Percentiles rank a stretch among this genome's conserved stretches.
phyloP scores from a whole-genome alignment of 2,888 invertebrate species.

The Hololepta plana region DNA sequence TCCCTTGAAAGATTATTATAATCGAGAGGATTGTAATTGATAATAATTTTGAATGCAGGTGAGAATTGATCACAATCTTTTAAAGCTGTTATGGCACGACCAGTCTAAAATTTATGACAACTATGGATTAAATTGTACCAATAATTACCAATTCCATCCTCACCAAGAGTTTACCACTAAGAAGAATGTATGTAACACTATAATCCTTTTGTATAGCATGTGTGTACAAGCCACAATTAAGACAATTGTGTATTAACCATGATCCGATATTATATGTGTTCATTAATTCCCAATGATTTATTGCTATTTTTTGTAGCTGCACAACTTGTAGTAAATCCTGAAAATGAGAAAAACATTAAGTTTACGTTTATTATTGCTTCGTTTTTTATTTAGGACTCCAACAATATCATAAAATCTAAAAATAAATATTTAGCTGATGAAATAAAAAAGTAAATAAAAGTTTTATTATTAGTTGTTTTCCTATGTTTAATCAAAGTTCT shows the following conservation, averaged over 20 bases:
- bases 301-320: too few relatives aligned
- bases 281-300: too few relatives aligned
- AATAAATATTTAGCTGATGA: too few relatives aligned
- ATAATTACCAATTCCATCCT: constrained; percentile 18
- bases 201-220: constrained; percentile 42
- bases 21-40: background rate
- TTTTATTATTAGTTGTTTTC: too few relatives aligned
- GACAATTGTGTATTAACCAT: constrained; percentile 43
- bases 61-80: constrained; percentile 49
- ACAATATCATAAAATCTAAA: too few relatives aligned
- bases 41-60: constrained; percentile 51
- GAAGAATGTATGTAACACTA: constrained; percentile 32
- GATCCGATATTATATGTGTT: constrained; percentile 36
- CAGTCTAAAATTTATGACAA: constrained; percentile 13
- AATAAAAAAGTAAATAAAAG: too few relatives aligned
- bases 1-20: too few relatives aligned
- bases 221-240: constrained; percentile 43
- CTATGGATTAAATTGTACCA: background rate
- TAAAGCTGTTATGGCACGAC: constrained; percentile 33
- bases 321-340: too few relatives aligned
- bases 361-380: too few relatives aligned
- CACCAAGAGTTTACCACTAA: constrained; percentile 39
- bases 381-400: too few relatives aligned
- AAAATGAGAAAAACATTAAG: too few relatives aligned
- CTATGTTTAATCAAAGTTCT: too few relatives aligned